Evolutionary conservation across 2,888 invertebrate genomes (phyloP), one percentile per base, ranked within the genome.

Genomic region (Lithophane ornitopus): DNA sequence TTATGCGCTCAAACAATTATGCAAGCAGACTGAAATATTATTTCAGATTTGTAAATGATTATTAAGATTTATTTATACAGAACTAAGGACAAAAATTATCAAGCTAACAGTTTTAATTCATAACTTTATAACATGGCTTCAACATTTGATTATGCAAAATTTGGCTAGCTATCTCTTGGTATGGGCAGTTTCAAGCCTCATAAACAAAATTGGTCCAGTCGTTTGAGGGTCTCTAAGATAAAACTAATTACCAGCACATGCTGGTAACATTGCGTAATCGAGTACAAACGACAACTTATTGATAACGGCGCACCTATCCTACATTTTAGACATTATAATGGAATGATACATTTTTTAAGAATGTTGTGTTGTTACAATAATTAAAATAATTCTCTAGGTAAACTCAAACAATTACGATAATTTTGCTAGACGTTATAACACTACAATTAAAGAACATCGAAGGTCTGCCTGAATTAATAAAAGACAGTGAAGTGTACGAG

Each of bases 321-420:
- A 96, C 94, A 91, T 93, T 95, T 95, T 95, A 96, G 94, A 94
- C 91, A 93, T 93, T 95, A 95, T 92, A 95, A 94, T 96, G 96
- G 96, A 96, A 96, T 96, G 96, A 96, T 96, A 96, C 92, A 94
- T 95, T 95, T 86, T 94, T 94, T 90, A 94, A 96, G 96, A 96
- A 96, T 96, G 96, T 96, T 93, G 91, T 92, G 93, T 94, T 94
- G 89, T 92, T 92, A 91, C 82, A 83, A 90, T 92, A 88, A 90
- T 88, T 89, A 91, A 87, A 89, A 89, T 90, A 90, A 90, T 88
- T 89, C 86, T 90, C 86, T 89, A 90, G 83, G 88, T 86, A 87
- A 84, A 78, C 75, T 87, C 82, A 82, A 87, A 85, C 68, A 81
- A 85, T 84, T 82, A 85, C 71, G 66, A 85, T 83, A 85, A 90